Conservation (phyloP, 53 echinoderm and acorn worm genomes). For the Crossaster papposus region DNA sequence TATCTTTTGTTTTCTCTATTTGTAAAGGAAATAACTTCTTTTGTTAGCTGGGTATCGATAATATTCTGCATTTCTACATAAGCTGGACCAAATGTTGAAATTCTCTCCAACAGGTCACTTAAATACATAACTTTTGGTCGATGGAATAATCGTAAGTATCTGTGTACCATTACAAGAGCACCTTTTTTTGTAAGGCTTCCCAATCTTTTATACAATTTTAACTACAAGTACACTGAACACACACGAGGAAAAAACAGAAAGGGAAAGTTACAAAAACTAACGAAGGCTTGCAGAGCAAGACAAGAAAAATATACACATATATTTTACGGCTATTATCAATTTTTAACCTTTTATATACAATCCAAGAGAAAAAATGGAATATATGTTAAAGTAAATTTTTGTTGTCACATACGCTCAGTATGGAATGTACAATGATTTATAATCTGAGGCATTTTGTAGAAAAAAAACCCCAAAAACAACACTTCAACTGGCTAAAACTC, state of each 20-base stretch:
- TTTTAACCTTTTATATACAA: conserved; percentile 16
- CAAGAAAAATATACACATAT: conserved; percentile 41
- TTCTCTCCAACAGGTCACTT: background rate
- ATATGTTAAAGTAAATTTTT: background rate
- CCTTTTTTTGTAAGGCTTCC: background rate
- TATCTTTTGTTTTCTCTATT: no score
- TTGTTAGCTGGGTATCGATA: no score
- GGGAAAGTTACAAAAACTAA: background rate
- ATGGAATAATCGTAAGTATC: background rate
- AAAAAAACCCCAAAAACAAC: background rate
- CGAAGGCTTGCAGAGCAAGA: background rate
- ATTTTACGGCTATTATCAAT: conserved; percentile 13
- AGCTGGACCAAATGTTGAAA: background rate
- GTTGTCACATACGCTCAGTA: background rate
- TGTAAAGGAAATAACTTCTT: no score
- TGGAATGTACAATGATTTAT: background rate
- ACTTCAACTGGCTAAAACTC: background rate
- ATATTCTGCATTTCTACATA: no score
- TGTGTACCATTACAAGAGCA: background rate
- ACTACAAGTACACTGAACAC: conserved; percentile 14
- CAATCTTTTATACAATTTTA: background rate
- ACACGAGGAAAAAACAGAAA: background rate
- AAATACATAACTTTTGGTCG: background rate
- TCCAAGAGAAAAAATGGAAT: conserved; percentile 12
- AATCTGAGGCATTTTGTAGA: background rate